Conservation (phyloP, 1,140 invertebrate genomes). For the Lordiphosa mommai region DNA sequence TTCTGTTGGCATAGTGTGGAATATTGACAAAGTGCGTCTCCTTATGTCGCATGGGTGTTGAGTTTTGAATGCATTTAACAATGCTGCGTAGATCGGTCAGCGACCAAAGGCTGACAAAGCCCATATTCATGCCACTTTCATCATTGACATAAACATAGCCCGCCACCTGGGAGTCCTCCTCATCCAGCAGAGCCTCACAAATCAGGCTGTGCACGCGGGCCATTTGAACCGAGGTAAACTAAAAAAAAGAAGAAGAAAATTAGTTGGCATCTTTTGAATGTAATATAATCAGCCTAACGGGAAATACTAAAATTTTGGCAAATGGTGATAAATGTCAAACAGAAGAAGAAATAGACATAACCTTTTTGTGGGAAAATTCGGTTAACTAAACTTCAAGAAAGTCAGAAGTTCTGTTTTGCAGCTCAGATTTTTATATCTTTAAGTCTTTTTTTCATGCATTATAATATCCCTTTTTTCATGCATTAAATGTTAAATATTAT, state of each 20-base stretch:
- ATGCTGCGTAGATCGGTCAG: constrained; percentile 88
- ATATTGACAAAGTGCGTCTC: constrained; percentile 92
- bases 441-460: too few relatives aligned
- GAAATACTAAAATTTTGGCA: too few relatives aligned
- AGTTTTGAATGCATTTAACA: constrained; percentile 90
- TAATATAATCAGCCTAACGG: too few relatives aligned
- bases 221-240: constrained; percentile 87
- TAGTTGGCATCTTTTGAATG: background rate
- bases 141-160: constrained; percentile 92
- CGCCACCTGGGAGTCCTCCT: constrained; percentile 88
- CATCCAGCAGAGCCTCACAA: constrained; percentile 88
- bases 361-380: too few relatives aligned
- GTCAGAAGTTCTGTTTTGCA: too few relatives aligned
- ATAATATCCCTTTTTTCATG: too few relatives aligned
- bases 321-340: too few relatives aligned
- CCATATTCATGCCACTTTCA: constrained; percentile 90
- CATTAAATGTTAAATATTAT: too few relatives aligned
- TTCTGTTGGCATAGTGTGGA: constrained; percentile 86
- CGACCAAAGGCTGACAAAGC: constrained; percentile 90
- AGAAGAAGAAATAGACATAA: too few relatives aligned
- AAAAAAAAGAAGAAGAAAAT: background rate
- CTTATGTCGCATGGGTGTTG: constrained; percentile 93
- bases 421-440: too few relatives aligned
- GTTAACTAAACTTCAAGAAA: too few relatives aligned
- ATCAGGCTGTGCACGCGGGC: constrained; percentile 87